Evolutionary conservation across 2,888 invertebrate species (phyloP), one percentile per base, ranked within the genome.

Genomic region (Epirrhoe alternata): DNA sequence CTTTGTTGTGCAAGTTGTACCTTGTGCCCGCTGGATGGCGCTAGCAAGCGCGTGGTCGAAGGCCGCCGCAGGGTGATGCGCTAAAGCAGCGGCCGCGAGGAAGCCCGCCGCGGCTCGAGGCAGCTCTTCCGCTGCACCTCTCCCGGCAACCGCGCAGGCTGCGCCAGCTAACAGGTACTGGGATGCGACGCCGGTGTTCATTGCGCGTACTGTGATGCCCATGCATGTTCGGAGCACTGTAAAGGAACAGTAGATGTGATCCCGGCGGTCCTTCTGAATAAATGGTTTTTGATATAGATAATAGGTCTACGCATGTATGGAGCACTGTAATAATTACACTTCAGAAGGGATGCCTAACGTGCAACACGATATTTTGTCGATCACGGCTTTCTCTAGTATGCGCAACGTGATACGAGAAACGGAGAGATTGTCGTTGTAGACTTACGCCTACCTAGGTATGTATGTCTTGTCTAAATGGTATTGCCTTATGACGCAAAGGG

Each of bases 61-160:
- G 76, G 95, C 91, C 0, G 4, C 49, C 10, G 91, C 83, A 6
- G 94, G 89, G 68, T 96, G 94, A 45, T 95, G 85, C 0, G 95
- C 94, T 69, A 96, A 95, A 1, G 97, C 95, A 24, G 97, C 89
- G 53, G 95, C 93, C 0, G 96, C 96, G 35, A 98, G 87, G 66
- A 96, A 94, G 57, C 94, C 91, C 50, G 94, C 94, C 75, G 97
- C 96, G 42, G 95, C 93, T 68, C 94, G 94, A 16, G 95, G 94
- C 71, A 98, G 86, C 86, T 97, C 97, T 72, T 96, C 96, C 82
- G 74, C 96, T 78, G 5, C 86, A 3, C 90, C 91, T 75, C 96
- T 96, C 75, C 96, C 97, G 79, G 97, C 96, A 73, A 97, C 94
- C 12, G 95, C 94, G 83, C 97, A 97, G 59, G 97, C 95, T 74